Evolutionary conservation across 2,797 vertebrate species (phyloP), one percentile per base, ranked within the genome.

Genomic region (Caiman crocodilus): DNA sequence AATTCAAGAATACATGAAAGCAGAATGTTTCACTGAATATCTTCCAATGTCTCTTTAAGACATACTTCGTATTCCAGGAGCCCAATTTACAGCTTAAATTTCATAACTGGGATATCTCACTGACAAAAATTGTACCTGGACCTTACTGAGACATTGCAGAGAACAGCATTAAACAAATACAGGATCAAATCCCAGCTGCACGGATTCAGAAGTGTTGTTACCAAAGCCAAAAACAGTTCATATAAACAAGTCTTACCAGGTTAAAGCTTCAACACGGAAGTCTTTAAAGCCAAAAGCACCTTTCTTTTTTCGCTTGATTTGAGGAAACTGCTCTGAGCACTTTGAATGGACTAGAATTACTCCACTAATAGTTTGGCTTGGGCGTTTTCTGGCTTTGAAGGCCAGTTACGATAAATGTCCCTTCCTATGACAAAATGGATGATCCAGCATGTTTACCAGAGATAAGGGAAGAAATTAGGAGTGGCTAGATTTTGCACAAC

Each of bases 401-500:
- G 92, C 57, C 1, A 2, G 63, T 21, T 57, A 30, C 0, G 87
- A 82, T 90, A 95, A 92, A 56, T 1, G 1, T 90, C 85, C 87
- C 90, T 84, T 94, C 69, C 9, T 79, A 18, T 23, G 42, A 94
- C 90, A 85, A 50, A 90, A 83, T 80, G 88, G 87, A 23, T 1
- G 0, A 76, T 84, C 60, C 78, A 0, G 25, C 77, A 92, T 96
- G 93, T 87, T 25, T 1, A 0, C 35, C 8, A 0, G 14, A 92
- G 95, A 96, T 93, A 97, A 28, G 0, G 4, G 60, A 5, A 30
- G 58, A 21, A 85, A 65, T 90, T 90, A 90, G 85, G 57, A 20
- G 92, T 2, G 60, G 77, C 20, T 85, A 14, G 93, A 94, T 93
- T 92, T 75, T 50, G 87, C 67, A 90, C 92, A 94, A 91, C 92